Conservation (phyloP, 2,888 invertebrate species). For the Epinotia demarniana region DNA sequence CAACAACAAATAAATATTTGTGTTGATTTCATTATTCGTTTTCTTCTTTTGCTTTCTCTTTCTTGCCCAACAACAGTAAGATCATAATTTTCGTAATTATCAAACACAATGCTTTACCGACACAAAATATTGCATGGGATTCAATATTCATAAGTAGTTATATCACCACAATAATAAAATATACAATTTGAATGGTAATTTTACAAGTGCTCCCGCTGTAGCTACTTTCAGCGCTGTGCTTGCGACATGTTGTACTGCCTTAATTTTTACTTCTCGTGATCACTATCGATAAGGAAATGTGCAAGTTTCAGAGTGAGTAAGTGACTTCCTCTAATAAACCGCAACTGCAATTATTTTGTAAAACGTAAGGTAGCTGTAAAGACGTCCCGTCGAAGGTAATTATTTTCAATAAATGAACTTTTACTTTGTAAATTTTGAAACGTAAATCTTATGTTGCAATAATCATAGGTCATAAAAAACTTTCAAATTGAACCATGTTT, state of each 20-base stretch:
- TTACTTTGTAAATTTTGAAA: neutral
- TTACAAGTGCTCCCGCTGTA: constrained; percentile 1
- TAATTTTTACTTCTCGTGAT: constrained; percentile 70
- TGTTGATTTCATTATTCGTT: no score
- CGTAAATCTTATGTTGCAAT: neutral
- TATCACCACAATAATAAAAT: neutral
- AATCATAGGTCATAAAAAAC: neutral
- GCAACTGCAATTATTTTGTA: constrained; percentile 14
- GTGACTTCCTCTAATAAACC: constrained; percentile 15
- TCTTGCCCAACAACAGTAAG: no score
- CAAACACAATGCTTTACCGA: no score
- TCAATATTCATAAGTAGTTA: neutral
- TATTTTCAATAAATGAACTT: neutral
- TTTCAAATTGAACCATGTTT: neutral
- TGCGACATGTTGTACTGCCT: constrained; percentile 48
- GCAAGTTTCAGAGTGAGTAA: constrained; percentile 34
- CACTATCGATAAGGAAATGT: constrained; percentile 49
- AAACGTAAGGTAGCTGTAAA: neutral
- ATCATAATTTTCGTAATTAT: no score
- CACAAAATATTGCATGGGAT: no score
- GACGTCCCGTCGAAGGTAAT: no score
- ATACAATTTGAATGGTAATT: neutral
- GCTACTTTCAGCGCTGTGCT: constrained; percentile 34
- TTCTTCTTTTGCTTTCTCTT: no score
- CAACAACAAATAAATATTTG: no score